Base-by-base conservation (phyloP, 1,140 invertebrate species). In the Aphelenchoides avenae region DNA sequence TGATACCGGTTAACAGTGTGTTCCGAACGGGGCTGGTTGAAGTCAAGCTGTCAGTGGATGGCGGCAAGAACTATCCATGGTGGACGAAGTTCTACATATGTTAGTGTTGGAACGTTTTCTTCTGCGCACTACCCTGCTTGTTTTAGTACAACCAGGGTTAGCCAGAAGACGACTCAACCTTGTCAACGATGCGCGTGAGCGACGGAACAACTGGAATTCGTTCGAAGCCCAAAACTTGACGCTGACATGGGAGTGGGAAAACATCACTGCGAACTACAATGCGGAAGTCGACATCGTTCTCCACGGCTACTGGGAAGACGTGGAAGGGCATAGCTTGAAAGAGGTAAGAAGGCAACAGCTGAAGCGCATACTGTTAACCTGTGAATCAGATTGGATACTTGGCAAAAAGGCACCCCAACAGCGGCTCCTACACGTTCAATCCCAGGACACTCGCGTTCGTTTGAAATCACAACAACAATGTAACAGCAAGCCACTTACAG, bases 1-100 rank as follows among this genome's bases (percentile, higher is more conserved):
- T 68, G 29, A 50, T 66, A 13, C 64, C 64, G 6, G 62, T 65
- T 11, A 65, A 65, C 26, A 24, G 27, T 36, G 60, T 68, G 64
- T 81, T 93, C 15, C 87, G 88, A 75, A 89, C 93, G 20, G 44
- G 91, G 78, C 79, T 91, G 18, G 91, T 89, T 0, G 85, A 87
- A 29, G 85, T 79, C 0, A 81, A 63, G 40, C 26, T 61, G 18
- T 48, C 84, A n/a, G 81, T 84, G n/a, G 85, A 85, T 63, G 84
- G 84, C 27, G 77, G 87, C 18, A 77, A 83, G 30, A 83, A 88
- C 61, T 86, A 86, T 50, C 89, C 89, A 86, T 89, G 80, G 85
- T 87, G 87, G 67, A 66, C 39, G 3, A 71, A 51, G 31, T 69
- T 69, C 57, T 62, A 63, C 33, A 58, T 68, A 27, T 44, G 64